Percentiles rank a stretch among this genome's conserved stretches.
phyloP scores from a whole-genome alignment of 2,113 vertebrate genomes.

The Solenodon paradoxus region DNA sequence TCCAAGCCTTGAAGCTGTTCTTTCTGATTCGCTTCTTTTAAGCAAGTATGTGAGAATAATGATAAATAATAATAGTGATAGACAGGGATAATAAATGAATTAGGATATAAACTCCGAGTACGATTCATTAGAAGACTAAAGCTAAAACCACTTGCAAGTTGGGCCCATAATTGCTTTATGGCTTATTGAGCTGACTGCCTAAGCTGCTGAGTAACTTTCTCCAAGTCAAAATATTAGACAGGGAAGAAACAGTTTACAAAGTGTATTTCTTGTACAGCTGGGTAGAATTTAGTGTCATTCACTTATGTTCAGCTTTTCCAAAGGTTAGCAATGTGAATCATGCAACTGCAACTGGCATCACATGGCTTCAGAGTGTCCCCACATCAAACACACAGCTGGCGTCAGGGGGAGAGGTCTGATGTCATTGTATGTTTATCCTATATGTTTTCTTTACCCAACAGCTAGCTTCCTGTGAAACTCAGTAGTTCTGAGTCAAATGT shows the following conservation, averaged over 20 bases:
- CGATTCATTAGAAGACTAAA: constrained; percentile 58
- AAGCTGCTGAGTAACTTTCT: constrained; percentile 44
- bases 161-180: background rate
- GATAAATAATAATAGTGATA: too few species aligned
- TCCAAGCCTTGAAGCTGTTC: background rate
- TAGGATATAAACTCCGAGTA: constrained; percentile 63
- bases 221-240: background rate
- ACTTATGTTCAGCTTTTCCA: constrained; percentile 44
- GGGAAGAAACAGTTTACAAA: constrained; percentile 39
- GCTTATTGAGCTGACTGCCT: background rate
- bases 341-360: background rate
- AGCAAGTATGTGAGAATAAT: constrained; percentile 61
- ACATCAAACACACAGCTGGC: constrained; percentile 65
- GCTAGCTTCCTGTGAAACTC: constrained; percentile 44
- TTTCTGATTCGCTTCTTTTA: constrained; percentile 66
- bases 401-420: constrained; percentile 60
- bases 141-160: constrained; percentile 19
- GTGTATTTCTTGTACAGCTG: constrained; percentile 47
- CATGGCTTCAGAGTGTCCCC: constrained; percentile 57
- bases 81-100: too few species aligned
- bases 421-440: constrained; percentile 63
- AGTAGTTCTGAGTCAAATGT: background rate
- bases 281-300: constrained; percentile 53
- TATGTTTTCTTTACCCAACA: constrained; percentile 63
- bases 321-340: constrained; percentile 65